These are phyloP conservation scores for Spinus olivaceus DNA, from an alignment of 2,797 vertebrate genomes.

Conservation along the genomic window DNA sequence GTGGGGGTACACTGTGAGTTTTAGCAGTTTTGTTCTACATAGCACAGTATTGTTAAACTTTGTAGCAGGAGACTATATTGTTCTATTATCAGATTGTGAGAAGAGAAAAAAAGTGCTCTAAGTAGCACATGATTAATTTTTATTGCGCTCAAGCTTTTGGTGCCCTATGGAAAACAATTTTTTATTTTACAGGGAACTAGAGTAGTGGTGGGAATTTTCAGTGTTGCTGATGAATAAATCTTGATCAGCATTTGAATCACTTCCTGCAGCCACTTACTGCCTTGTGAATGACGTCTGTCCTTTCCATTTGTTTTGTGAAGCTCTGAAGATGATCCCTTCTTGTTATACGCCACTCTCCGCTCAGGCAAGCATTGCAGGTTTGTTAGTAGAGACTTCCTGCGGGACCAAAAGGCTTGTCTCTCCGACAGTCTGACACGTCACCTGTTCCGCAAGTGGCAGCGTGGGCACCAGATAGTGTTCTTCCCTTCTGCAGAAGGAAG, in stretches of 20 bases:
- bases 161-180: neutral
- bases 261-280: neutral
- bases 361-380: constrained; percentile 91
- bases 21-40: neutral
- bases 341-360: constrained; percentile 89
- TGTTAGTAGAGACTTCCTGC: constrained; percentile 89
- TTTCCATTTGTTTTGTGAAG: constrained; percentile 72
- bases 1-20: neutral
- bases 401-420: constrained; percentile 95
- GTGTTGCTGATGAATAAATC: neutral
- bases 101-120: neutral
- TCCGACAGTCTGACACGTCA: constrained; percentile 71
- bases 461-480: constrained; percentile 88
- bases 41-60: neutral
- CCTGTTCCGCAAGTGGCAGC: constrained; percentile 97
- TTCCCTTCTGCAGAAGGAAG: constrained; percentile 18
- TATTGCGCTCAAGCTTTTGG: neutral
- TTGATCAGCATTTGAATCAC: constrained; percentile 1
- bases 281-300: neutral
- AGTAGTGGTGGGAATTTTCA: neutral
- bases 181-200: neutral
- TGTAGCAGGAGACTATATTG: neutral
- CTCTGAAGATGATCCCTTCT: constrained; percentile 92
- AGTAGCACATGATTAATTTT: neutral
- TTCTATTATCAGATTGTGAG: neutral